Evolutionary conservation across 2,888 invertebrate genomes (phyloP).

Genomic region (Nomada ruficornis): DNA sequence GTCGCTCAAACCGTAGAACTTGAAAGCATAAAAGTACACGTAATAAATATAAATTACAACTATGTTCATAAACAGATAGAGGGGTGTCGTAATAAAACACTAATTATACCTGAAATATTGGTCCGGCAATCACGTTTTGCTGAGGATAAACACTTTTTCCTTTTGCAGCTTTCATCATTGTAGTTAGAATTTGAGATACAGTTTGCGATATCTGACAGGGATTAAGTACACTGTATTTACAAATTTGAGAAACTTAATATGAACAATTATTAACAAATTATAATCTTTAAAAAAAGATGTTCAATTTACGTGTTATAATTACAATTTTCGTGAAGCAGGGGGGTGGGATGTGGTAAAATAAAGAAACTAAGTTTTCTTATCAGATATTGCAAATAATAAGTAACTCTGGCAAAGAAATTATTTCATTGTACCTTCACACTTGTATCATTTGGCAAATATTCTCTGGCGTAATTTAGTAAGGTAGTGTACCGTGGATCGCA

Average conservation of each 20-base stretch:
- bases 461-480: conserved; percentile 71
- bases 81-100: neutral
- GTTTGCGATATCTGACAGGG: conserved; percentile 72
- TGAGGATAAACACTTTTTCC: conserved; percentile 72
- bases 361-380: no score
- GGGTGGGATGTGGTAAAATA: no score
- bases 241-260: neutral
- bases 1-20: conserved; percentile 77
- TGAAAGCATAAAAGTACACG: neutral
- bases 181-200: conserved; percentile 67
- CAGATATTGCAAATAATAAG: no score
- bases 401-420: neutral
- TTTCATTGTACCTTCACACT: conserved; percentile 68
- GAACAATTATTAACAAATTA: neutral
- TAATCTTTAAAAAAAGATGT: conserved; percentile 11
- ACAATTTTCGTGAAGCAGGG: no score
- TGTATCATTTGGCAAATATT: conserved; percentile 71
- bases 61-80: neutral
- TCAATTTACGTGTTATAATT: neutral
- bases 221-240: neutral
- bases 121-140: conserved; percentile 74
- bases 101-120: conserved; percentile 74
- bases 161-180: conserved; percentile 62
- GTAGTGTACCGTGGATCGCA: conserved; percentile 75
- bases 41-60: neutral